Evolutionary conservation across 2,888 invertebrate species (phyloP).

Genomic region (Coecobrya sp.): DNA sequence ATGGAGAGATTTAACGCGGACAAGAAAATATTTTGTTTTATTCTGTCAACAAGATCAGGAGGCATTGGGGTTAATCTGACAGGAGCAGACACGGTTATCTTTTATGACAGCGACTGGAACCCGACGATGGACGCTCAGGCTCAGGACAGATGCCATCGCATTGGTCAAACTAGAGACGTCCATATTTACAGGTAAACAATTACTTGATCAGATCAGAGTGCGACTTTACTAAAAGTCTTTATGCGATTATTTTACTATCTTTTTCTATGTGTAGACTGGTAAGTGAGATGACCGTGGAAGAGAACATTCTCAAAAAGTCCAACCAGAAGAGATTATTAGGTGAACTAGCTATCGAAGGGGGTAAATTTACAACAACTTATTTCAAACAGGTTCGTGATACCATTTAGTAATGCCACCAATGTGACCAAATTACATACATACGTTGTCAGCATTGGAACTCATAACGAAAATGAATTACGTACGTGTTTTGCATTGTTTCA

Average conservation of each 20-base stretch:
- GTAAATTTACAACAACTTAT: constrained; percentile 99
- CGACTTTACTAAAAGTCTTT: too few relatives aligned
- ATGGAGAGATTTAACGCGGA: constrained; percentile 99
- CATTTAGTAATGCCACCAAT: too few relatives aligned
- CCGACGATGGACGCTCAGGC: constrained; percentile 99
- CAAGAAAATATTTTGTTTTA: constrained; percentile 98
- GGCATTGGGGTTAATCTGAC: constrained; percentile 99
- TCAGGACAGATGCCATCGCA: constrained; percentile 98
- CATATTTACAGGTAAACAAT: constrained; percentile 98
- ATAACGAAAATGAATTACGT: too few relatives aligned
- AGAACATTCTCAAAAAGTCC: constrained; percentile 99
- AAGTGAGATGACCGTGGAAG: constrained; percentile 99
- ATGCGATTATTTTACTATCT: too few relatives aligned
- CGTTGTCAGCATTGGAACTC: too few relatives aligned
- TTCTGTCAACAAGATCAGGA: constrained; percentile 98
- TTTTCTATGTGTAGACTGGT: constrained; percentile 91
- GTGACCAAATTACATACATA: not conserved
- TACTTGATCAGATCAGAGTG: too few relatives aligned
- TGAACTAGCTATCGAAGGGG: constrained; percentile 99
- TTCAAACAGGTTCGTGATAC: constrained; percentile 92
- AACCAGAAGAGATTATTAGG: constrained; percentile 98
- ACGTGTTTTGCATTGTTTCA: constrained; percentile 18
- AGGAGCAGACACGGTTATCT: constrained; percentile 99
- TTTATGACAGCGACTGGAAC: constrained; percentile 99
- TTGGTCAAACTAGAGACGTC: constrained; percentile 99